Conservation (phyloP, 2,113 vertebrate genomes). For the Ciconia maguari region DNA sequence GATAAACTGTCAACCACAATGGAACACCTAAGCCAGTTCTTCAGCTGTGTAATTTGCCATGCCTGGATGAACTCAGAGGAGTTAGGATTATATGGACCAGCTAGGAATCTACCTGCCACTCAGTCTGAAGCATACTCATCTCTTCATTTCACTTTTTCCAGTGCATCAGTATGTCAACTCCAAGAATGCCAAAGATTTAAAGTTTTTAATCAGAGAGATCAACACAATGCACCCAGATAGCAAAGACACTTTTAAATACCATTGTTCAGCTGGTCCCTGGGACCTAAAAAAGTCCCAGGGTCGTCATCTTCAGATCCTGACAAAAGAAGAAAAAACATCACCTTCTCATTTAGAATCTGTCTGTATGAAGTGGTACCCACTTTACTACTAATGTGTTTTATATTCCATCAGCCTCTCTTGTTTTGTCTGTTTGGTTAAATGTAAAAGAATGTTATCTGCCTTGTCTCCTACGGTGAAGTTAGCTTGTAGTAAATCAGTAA, state of each 20-base stretch:
- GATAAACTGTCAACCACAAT: neutral
- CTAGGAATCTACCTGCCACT: neutral
- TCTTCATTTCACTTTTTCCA: neutral
- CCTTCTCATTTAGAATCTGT: neutral
- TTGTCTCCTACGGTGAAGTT: neutral
- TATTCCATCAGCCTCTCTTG: neutral
- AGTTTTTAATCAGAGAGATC: conserved; percentile 6
- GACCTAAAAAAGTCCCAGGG: conserved; percentile 70
- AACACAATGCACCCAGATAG: neutral
- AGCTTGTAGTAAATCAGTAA: neutral
- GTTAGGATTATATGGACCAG: neutral
- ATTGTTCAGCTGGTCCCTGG: conserved; percentile 68
- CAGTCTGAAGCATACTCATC: neutral
- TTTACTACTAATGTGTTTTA: neutral
- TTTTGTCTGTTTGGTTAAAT: neutral
- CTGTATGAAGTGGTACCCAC: neutral
- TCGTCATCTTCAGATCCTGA: conserved; percentile 76
- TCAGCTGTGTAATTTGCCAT: neutral
- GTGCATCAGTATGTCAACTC: conserved; percentile 43
- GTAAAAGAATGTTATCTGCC: neutral
- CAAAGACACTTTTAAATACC: conserved; percentile 69
- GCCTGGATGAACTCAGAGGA: neutral
- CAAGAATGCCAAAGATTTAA: conserved; percentile 62
- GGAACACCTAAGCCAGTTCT: neutral
- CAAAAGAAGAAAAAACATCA: conserved; percentile 68